Evolutionary conservation across 2,113 vertebrate genomes (phyloP).

Genomic region (Meriones unguiculatus): DNA sequence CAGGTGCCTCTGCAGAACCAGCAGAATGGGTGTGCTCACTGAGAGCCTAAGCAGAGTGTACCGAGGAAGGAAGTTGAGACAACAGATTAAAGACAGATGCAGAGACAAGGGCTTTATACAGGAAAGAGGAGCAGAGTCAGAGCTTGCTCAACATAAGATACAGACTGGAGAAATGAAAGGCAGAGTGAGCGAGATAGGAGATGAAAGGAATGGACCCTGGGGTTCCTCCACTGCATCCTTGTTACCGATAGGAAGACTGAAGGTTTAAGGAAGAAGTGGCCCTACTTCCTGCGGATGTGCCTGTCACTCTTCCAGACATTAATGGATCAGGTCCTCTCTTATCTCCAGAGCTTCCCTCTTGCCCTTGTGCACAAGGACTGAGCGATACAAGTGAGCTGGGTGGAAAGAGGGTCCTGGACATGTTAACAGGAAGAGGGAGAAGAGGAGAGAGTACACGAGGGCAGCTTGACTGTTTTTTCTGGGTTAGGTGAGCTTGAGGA

Average conservation of each 20-base stretch:
- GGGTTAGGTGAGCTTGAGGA: not conserved
- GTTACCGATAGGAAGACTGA: slow-evolving; percentile 30
- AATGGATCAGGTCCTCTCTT: not conserved
- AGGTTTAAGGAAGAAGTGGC: slow-evolving; percentile 48
- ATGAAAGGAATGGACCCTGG: not conserved
- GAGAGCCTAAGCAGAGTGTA: not conserved
- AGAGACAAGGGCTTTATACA: not conserved
- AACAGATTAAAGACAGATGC: slow-evolving; percentile 14
- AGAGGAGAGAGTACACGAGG: not conserved
- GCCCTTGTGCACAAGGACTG: not conserved
- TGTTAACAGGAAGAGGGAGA: not conserved
- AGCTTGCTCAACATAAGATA: not conserved
- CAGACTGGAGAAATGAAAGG: slow-evolving; percentile 38
- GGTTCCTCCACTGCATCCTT: not conserved
- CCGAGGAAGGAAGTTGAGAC: slow-evolving; percentile 33
- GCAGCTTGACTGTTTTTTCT: not conserved
- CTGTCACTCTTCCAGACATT: not conserved
- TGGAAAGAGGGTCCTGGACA: not conserved
- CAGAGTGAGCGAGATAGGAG: slow-evolving; percentile 39
- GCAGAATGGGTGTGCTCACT: not conserved
- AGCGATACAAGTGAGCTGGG: not conserved
- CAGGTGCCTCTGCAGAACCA: not conserved
- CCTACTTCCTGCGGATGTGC: slow-evolving; percentile 32
- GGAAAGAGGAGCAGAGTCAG: slow-evolving; percentile 25
- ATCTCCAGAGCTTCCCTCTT: not conserved